Conservation (phyloP, 2,113 vertebrate species). For the Dascyllus trimaculatus region DNA sequence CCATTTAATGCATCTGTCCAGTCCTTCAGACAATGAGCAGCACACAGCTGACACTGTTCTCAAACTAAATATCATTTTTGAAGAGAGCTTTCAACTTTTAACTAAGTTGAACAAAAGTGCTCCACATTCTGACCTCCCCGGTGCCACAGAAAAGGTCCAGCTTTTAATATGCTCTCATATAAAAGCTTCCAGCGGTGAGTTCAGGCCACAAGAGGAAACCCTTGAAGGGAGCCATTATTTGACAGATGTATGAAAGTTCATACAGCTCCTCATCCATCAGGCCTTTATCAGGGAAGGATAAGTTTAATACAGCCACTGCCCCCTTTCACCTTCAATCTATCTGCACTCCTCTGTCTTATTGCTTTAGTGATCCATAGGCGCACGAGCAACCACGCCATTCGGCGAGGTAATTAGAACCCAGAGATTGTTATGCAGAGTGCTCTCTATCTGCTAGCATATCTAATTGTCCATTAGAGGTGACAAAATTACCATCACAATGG, state of each 20-base stretch:
- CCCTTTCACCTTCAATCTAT: conserved; percentile 66
- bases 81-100: too few species aligned
- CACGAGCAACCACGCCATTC: conserved; percentile 53
- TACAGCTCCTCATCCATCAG: conserved; percentile 54
- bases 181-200: background rate
- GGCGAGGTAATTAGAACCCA: conserved; percentile 71
- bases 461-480: conserved; percentile 83
- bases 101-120: background rate
- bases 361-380: conserved; percentile 56
- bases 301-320: conserved; percentile 60
- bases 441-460: conserved; percentile 75
- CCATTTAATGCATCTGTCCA: background rate
- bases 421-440: conserved; percentile 64
- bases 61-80: background rate
- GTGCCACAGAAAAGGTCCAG: too few species aligned
- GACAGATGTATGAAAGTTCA: conserved; percentile 45
- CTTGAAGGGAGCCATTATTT: conserved; percentile 27
- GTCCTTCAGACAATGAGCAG: background rate
- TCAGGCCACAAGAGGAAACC: conserved; percentile 10
- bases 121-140: background rate
- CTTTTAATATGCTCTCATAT: background rate
- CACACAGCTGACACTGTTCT: too few species aligned
- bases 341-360: conserved; percentile 37
- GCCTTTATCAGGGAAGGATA: conserved; percentile 53
- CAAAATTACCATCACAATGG: conserved; percentile 79